Evolutionary conservation across 2,797 vertebrate genomes (phyloP).

Genomic region (Siniperca obscura): DNA sequence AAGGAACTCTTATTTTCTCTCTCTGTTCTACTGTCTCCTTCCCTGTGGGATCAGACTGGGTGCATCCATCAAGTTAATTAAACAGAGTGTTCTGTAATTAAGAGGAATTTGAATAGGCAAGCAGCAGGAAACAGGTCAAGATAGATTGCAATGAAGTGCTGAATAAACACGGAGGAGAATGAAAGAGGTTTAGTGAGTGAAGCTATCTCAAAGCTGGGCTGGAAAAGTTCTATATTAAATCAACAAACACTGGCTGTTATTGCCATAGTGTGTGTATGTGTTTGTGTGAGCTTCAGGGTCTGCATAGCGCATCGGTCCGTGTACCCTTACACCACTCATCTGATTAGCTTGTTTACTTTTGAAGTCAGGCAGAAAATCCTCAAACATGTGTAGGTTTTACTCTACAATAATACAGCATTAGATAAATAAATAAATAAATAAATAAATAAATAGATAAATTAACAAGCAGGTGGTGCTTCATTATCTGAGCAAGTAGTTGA

Average conservation of each 20-base stretch:
- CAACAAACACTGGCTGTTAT: constrained; percentile 34
- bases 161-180: constrained; percentile 77
- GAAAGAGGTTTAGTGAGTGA: constrained; percentile 73
- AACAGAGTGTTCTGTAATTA: constrained; percentile 82
- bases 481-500: no score
- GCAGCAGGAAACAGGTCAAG: constrained; percentile 76
- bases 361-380: no score
- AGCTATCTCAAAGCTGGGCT: constrained; percentile 52
- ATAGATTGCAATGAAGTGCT: constrained; percentile 77
- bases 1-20: constrained; percentile 57
- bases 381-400: no score
- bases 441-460: no score
- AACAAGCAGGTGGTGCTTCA: no score
- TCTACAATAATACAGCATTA: no score
- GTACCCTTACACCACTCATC: no score
- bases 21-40: constrained; percentile 54
- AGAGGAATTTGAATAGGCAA: constrained; percentile 81
- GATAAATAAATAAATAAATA: no score
- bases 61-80: constrained; percentile 83
- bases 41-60: constrained; percentile 72
- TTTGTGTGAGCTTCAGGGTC: not conserved
- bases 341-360: no score
- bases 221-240: constrained; percentile 57
- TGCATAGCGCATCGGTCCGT: not conserved
- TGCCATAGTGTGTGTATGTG: not conserved